Conservation (phyloP, 2,888 invertebrate genomes). For the Eupithecia vulgata region DNA sequence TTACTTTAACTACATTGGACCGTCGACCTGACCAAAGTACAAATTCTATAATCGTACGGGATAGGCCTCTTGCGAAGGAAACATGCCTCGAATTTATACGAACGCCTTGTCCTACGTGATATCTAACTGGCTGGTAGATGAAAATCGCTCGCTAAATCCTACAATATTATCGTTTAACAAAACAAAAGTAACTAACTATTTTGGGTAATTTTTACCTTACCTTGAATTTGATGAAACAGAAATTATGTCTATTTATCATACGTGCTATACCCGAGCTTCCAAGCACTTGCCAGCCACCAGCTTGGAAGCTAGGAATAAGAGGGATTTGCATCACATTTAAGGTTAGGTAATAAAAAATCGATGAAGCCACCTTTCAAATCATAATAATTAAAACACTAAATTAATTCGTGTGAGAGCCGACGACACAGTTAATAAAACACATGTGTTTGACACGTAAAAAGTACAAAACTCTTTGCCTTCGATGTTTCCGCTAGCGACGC, state of each 20-base stretch:
- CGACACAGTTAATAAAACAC: neutral
- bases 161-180: neutral
- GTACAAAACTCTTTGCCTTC: neutral
- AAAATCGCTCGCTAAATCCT: neutral
- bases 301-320: too few species aligned
- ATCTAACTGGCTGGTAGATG: neutral
- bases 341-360: neutral
- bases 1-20: conserved; percentile 13
- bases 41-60: conserved; percentile 20
- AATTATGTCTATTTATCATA: too few species aligned
- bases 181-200: neutral
- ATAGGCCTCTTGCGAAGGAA: conserved; percentile 7
- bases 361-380: neutral
- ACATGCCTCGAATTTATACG: conserved; percentile 36
- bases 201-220: too few species aligned
- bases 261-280: too few species aligned
- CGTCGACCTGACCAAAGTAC: conserved; percentile 20
- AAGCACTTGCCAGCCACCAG: too few species aligned
- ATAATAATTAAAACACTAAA: too few species aligned
- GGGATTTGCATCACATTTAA: neutral
- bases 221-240: too few species aligned
- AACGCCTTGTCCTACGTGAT: neutral
- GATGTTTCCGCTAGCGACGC: too few species aligned
- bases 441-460: neutral
- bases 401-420: neutral